Evolutionary conservation across 2,797 vertebrate species (phyloP), one percentile per base, ranked within the genome.

Genomic region (Brachyrhaphis roseni): DNA sequence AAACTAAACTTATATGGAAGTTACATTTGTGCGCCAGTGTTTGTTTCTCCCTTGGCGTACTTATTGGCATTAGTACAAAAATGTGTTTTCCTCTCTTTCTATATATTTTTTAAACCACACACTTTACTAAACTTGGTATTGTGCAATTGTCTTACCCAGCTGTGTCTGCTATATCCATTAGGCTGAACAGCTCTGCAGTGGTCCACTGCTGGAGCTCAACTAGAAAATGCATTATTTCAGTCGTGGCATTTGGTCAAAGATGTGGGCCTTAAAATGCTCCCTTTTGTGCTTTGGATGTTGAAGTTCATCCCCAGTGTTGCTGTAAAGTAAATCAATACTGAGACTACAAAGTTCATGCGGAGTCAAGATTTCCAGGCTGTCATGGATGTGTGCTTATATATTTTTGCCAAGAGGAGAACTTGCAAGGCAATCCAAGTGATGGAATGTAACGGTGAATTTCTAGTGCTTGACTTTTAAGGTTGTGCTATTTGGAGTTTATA

Each of bases 161-260:
- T 78, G 71, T 64, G 84, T 92, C 92, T 95, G 94, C 78, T 95
- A 79, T 49, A 92, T 89, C 86, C 93, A 94, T 96, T 91, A 95
- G 87, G 73, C 86, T 81, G 77, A 75, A 77, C 75, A 5, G 76
- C 89, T 91, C 88, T 87, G 89, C 88, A 90, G 89, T 87, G 88
- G 86, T 89, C 90, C 87, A 88, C 84, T 74, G 72, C 80, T 87
- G 82, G 31, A 88, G 90, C 85, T 91, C 90, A 78, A 90, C 86
- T 82, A 86, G 89, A 90, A 86, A 90, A 82, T 82, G 86, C 88
- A 85, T 90, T 91, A 92, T 91, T 94, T 91, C 82, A 92, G 87
- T 91, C 87, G 87, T 92, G 92, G 93, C 89, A 88, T 92, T 93
- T 87, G 83, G 87, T 93, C 87, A 86, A 85, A 88, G 86, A 87